Conservation (phyloP, 1,140 invertebrate species). For the Aplysia californica region DNA sequence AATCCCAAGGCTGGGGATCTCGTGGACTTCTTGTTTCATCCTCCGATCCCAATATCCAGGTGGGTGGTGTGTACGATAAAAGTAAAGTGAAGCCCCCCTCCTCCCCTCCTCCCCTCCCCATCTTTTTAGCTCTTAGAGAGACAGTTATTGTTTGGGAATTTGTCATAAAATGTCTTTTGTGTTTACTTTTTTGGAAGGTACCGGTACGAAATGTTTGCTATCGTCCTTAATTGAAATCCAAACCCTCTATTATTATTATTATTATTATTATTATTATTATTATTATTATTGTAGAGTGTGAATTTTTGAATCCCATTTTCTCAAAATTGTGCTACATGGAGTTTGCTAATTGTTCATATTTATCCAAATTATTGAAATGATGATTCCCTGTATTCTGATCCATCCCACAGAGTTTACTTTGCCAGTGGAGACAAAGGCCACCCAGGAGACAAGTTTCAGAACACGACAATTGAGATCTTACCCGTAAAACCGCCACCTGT, state of each 20-base stretch:
- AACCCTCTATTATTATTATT: too few relatives aligned
- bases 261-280: too few relatives aligned
- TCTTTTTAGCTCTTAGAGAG: not conserved
- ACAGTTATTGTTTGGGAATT: not conserved
- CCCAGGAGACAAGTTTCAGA: not conserved
- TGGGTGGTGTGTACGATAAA: not conserved
- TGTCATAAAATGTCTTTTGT: not conserved
- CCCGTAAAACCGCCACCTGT: not conserved
- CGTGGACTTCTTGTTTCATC: slow-evolving; percentile 10
- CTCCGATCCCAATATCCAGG: not conserved
- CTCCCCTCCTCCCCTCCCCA: not conserved
- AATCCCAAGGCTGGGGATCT: slow-evolving; percentile 6
- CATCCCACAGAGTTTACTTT: not conserved
- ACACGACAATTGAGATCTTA: not conserved
- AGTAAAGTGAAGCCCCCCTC: not conserved
- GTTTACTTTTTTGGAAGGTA: not conserved
- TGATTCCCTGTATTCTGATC: not conserved
- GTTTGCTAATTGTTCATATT: too few relatives aligned
- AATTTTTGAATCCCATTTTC: too few relatives aligned
- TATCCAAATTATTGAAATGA: too few relatives aligned
- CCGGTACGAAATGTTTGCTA: not conserved
- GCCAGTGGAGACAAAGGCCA: not conserved
- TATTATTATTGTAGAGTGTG: too few relatives aligned
- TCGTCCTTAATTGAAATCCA: not conserved
- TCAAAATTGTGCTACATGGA: too few relatives aligned